Percentiles rank a stretch among this genome's conserved stretches.
Evolutionary conservation across 2,888 invertebrate genomes (phyloP).

Genomic region (Ormyrus nitidulus): DNA sequence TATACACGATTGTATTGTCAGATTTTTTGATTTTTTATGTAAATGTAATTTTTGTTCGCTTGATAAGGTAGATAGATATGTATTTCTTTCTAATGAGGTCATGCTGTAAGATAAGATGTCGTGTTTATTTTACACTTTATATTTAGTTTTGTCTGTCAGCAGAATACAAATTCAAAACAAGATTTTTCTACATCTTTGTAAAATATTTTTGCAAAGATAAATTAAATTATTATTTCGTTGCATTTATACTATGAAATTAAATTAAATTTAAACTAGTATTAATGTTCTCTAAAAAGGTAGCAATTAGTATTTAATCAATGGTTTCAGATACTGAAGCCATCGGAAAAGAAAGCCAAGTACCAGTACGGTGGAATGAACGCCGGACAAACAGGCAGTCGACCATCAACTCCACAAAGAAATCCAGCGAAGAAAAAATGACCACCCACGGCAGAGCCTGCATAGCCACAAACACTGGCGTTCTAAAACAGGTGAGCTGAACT

Average conservation of each 20-base stretch:
- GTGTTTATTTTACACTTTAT: neutral
- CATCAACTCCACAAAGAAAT: conserved; percentile 90
- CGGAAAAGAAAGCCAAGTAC: conserved; percentile 99
- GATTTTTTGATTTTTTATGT: neutral
- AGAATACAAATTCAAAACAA: neutral
- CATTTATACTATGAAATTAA: neutral
- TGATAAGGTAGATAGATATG: neutral
- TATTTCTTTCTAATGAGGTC: neutral
- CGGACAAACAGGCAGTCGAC: conserved; percentile 80
- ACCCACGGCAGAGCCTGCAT: conserved; percentile 69
- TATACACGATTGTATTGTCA: neutral
- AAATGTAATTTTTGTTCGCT: neutral
- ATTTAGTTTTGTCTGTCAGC: conserved; percentile 1
- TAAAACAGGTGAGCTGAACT: conserved; percentile 60
- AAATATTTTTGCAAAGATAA: too few relatives aligned
- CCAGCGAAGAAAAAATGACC: conserved; percentile 81
- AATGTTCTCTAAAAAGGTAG: neutral
- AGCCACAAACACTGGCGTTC: conserved; percentile 71
- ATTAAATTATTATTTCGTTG: too few relatives aligned
- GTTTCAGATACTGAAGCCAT: conserved; percentile 96
- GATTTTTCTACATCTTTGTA: too few relatives aligned
- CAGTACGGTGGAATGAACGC: conserved; percentile 94
- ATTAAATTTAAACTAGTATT: neutral
- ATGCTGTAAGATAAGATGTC: neutral
- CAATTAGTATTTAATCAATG: neutral